phyloP scores from a whole-genome alignment of 2,888 invertebrate species.

The Drosophila bunnanda region DNA sequence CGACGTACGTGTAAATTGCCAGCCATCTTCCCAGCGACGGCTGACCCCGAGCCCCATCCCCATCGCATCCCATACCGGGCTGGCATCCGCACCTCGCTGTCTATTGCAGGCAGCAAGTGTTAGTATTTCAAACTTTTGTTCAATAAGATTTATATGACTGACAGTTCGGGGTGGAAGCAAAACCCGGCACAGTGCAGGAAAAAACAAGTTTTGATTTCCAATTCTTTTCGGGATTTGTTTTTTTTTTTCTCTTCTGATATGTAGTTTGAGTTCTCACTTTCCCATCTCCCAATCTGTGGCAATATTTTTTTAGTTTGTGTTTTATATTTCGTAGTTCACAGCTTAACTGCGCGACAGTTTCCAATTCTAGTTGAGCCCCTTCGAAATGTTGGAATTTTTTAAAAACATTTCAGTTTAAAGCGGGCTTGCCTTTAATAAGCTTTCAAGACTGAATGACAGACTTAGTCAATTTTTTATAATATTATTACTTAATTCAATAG shows the following conservation, averaged over 20 bases:
- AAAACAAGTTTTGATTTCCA: conserved; percentile 41
- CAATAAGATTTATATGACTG: conserved; percentile 71
- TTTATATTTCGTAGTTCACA: conserved; percentile 15
- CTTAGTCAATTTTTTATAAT: not conserved
- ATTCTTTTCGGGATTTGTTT: conserved; percentile 3
- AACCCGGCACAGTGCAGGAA: conserved; percentile 24
- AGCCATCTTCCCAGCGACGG: conserved; percentile 15
- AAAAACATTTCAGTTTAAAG: not conserved
- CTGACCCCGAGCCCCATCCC: not conserved
- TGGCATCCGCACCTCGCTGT: conserved; percentile 11
- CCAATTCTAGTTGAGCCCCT: conserved; percentile 16
- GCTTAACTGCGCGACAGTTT: conserved; percentile 26
- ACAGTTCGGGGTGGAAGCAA: conserved; percentile 45
- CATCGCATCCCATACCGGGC: too few relatives aligned
- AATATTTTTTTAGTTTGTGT: not conserved
- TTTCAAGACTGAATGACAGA: not conserved
- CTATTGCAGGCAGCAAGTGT: conserved; percentile 45
- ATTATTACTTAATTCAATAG: not conserved
- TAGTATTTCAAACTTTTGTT: conserved; percentile 63
- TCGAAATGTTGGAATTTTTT: conserved; percentile 6
- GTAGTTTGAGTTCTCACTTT: conserved; percentile 1
- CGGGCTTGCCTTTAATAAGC: not conserved
- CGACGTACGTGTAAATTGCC: conserved; percentile 49
- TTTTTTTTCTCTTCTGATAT: conserved; percentile 14
- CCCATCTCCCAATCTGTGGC: too few relatives aligned